phyloP scores from a whole-genome alignment of 2,888 invertebrate genomes.

The Fragum fragum region DNA sequence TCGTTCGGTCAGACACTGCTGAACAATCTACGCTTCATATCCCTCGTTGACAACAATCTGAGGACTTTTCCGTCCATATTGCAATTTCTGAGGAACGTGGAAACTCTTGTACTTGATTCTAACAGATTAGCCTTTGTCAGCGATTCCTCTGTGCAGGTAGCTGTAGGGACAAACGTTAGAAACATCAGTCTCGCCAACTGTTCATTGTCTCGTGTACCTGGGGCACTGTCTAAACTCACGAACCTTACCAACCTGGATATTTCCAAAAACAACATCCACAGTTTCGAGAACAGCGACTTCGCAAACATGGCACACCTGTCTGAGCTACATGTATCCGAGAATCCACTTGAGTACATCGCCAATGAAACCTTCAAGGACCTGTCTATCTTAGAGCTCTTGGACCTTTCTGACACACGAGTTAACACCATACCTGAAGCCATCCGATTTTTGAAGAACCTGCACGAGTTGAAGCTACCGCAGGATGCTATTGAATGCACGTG shows the following conservation, averaged over 20 bases:
- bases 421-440: slow-evolving; percentile 69
- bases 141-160: slow-evolving; percentile 64
- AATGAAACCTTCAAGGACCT: slow-evolving; percentile 67
- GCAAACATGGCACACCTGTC: slow-evolving; percentile 48
- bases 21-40: slow-evolving; percentile 50
- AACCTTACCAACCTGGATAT: slow-evolving; percentile 64
- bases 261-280: slow-evolving; percentile 69
- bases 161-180: slow-evolving; percentile 58
- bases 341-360: slow-evolving; percentile 71
- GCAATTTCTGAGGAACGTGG: slow-evolving; percentile 55
- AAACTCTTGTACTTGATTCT: slow-evolving; percentile 64
- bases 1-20: slow-evolving; percentile 57
- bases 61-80: slow-evolving; percentile 67
- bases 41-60: slow-evolving; percentile 66
- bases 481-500: slow-evolving; percentile 71
- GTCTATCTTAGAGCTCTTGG: slow-evolving; percentile 41
- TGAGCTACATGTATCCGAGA: slow-evolving; percentile 56
- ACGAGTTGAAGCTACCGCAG: slow-evolving; percentile 40
- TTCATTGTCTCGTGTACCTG: slow-evolving; percentile 69
- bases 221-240: slow-evolving; percentile 67
- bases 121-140: slow-evolving; percentile 72
- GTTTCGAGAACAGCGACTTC: slow-evolving; percentile 71
- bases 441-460: slow-evolving; percentile 41
- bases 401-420: slow-evolving; percentile 59
- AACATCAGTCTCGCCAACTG: slow-evolving; percentile 68